phyloP scores from a whole-genome alignment of 2,113 vertebrate species.

The Trichechus manatus region DNA sequence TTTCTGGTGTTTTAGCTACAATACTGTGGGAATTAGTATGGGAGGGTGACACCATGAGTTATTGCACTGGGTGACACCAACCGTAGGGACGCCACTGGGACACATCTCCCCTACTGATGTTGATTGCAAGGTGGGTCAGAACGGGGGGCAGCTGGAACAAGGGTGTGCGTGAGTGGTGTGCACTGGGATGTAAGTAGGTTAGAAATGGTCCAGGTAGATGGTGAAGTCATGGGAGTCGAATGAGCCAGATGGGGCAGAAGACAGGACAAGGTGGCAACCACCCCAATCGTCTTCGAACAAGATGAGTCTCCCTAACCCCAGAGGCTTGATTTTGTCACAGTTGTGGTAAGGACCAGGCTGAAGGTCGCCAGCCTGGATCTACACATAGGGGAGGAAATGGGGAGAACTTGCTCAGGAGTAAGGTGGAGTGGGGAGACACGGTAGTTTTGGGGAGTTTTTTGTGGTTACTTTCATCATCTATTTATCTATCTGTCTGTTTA shows the following conservation, averaged over 20 bases:
- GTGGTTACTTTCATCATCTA: too few species aligned
- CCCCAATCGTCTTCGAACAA: neutral
- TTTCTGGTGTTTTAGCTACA: too few species aligned
- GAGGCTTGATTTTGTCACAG: neutral
- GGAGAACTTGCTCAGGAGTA: neutral
- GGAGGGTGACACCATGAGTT: too few species aligned
- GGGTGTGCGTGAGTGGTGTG: neutral
- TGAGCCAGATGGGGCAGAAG: neutral
- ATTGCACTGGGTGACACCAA: too few species aligned
- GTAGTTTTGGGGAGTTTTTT: neutral
- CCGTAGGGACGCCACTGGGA: too few species aligned
- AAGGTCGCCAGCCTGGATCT: neutral
- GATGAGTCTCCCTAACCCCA: neutral
- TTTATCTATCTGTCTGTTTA: too few species aligned
- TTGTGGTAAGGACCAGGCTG: neutral
- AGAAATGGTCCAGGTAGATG: neutral
- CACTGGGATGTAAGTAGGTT: neutral
- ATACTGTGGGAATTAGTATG: too few species aligned
- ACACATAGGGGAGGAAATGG: neutral
- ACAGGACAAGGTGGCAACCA: neutral
- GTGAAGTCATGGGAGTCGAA: neutral
- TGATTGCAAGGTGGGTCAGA: neutral
- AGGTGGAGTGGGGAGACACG: neutral
- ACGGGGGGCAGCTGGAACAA: neutral
- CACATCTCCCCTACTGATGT: neutral